phyloP scores from a whole-genome alignment of 2,797 vertebrate species.

The Sparidentex hasta region DNA sequence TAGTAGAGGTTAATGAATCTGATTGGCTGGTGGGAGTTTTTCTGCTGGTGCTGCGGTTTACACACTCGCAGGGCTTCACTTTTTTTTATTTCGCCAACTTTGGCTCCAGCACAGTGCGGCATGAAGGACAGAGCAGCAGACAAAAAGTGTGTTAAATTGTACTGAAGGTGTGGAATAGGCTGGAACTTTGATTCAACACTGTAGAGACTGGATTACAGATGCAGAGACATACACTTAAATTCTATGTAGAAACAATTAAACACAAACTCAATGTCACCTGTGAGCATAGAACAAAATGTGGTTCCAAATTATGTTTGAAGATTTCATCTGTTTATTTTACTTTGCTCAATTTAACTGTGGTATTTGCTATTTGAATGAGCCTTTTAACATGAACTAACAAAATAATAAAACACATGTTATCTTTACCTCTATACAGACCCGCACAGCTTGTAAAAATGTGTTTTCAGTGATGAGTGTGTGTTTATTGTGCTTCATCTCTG shows the following conservation, averaged over 20 bases:
- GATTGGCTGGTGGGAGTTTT: slow-evolving; percentile 85
- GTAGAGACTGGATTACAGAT: background rate
- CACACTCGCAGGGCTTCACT: slow-evolving; percentile 76
- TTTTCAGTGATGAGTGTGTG: background rate
- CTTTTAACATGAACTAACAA: background rate
- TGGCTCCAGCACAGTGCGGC: slow-evolving; percentile 62
- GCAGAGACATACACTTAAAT: background rate
- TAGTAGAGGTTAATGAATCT: slow-evolving; percentile 87
- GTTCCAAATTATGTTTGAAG: too few species aligned
- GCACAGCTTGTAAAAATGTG: background rate
- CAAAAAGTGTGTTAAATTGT: slow-evolving; percentile 52
- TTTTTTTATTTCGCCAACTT: slow-evolving; percentile 78
- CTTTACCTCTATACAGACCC: background rate
- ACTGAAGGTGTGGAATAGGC: slow-evolving; percentile 27
- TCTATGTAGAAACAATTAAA: background rate
- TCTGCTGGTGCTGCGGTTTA: slow-evolving; percentile 84
- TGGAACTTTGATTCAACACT: slow-evolving; percentile 1
- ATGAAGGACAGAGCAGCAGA: slow-evolving; percentile 74
- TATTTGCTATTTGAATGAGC: background rate
- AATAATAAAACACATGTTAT: background rate
- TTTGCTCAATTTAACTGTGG: background rate
- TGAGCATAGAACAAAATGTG: background rate
- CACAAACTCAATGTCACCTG: background rate
- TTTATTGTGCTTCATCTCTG: background rate
- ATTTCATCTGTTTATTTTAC: background rate